Evolutionary conservation across 2,888 invertebrate species (phyloP), one percentile per base, ranked within the genome.

Genomic region (Coenonympha arcania): DNA sequence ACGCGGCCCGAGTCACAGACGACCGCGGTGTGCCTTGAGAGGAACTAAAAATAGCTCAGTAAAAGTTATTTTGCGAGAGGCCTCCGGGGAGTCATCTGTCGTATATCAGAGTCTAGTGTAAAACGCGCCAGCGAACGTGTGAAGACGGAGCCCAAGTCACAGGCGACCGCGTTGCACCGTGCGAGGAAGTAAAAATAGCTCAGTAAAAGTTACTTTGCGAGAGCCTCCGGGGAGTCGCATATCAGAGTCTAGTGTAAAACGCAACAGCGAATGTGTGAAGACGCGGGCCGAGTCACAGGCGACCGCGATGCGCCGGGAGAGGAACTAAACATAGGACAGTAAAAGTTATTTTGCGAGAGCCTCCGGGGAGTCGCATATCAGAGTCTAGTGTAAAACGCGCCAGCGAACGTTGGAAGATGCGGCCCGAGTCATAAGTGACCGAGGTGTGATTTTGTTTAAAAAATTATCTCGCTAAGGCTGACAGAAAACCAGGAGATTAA

Each of bases 131-230:
- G 72, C 63, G 73, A 71, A 71, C 74, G 68, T 68, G 68, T 64
- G 55, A 57, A 44, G 26, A 9, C 39, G 37, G 57, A 67, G 66
- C 50, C 2, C 52, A 64, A 62, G 50, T 6, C 4, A 60, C 9
- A 49, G 57, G 59, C 47, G 39, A 9, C 6, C n/a, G n/a, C n/a
- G n/a, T n/a, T n/a, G n/a, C n/a, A n/a, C n/a, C n/a, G n/a, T n/a
- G n/a, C n/a, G n/a, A n/a, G n/a, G n/a, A n/a, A 78, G 79, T 80
- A 81, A 80, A 82, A 79, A 82, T 80, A 79, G 78, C n/a, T n/a
- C n/a, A n/a, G n/a, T n/a, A n/a, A n/a, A n/a, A n/a, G n/a, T n/a
- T n/a, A n/a, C n/a, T n/a, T n/a, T n/a, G n/a, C n/a, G n/a, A n/a
- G n/a, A n/a, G n/a, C n/a, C n/a, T n/a, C n/a, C n/a, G n/a, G n/a